Evolutionary conservation across 2,888 invertebrate genomes (phyloP), one percentile per base, ranked within the genome.

Genomic region (Cantharis rufa): DNA sequence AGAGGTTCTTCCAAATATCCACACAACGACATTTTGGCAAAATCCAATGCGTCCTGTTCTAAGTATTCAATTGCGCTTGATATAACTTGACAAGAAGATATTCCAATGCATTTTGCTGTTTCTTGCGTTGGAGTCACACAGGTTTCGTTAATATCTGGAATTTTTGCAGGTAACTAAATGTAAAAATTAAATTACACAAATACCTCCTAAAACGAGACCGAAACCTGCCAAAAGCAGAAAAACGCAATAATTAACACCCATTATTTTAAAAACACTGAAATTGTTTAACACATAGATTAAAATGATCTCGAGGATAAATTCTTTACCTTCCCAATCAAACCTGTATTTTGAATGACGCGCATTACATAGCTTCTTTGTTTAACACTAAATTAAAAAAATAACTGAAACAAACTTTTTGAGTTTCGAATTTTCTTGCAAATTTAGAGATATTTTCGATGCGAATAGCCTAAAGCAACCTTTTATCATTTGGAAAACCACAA

Each of bases 81-180:
- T 10, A 75, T 75, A 11, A 68, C 61, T 16, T 10, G 3, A 28
- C 75, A 75, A 2, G 10, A 3, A 10, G 10, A n/a, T 10, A 62
- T 18, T 10, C 16, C 4, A 15, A 71, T 13, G 62, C 75, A 75
- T n/a, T 32, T 75, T 66, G 61, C 75, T 10, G 13, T 11, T 18
- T 75, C 75, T 9, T 24, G 13, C 21, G 70, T 71, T 16, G 75
- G 75, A 11, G 75, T 75, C 10, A 16, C 48, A 16, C 75, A 75
- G 2, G 13, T 10, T 0, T n/a, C n/a, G 11, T 61, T 63, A 7
- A 24, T 71, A 66, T 62, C 75, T 75, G 62, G 16, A 70, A 69
- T 68, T 68, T 64, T 18, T 66, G 9, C n/a, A n/a, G 2, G 7
- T 18, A 13, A 66, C n/a, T 66, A 66, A 66, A n/a, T n/a, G 16